Evolutionary conservation across 2,888 invertebrate genomes (phyloP).

Genomic region (Nowickia ferox): DNA sequence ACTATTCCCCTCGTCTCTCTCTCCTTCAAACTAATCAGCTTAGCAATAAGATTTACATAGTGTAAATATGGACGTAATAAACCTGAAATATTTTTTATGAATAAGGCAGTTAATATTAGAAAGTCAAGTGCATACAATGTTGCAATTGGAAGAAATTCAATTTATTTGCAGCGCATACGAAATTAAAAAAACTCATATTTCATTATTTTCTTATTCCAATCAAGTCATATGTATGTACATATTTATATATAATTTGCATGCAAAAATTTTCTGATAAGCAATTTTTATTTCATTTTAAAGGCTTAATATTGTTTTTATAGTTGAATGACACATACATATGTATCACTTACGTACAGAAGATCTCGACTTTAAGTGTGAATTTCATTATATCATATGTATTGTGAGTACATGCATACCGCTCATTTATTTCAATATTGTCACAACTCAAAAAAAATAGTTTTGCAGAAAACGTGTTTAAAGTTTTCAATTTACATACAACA

Average conservation of each 20-base stretch:
- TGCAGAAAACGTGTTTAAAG: too few relatives aligned
- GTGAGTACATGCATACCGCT: too few relatives aligned
- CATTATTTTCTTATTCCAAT: neutral
- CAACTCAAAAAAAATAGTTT: too few relatives aligned
- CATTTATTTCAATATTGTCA: too few relatives aligned
- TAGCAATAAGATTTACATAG: too few relatives aligned
- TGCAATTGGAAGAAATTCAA: neutral
- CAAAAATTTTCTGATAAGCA: constrained; percentile 45
- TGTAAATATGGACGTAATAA: too few relatives aligned
- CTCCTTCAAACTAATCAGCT: too few relatives aligned
- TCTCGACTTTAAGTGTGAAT: neutral
- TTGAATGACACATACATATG: constrained; percentile 41
- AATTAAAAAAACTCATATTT: constrained; percentile 5
- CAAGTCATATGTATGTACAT: too few relatives aligned
- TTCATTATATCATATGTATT: neutral
- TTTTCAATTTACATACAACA: too few relatives aligned
- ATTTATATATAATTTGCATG: constrained; percentile 7
- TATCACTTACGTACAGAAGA: constrained; percentile 36
- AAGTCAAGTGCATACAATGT: neutral
- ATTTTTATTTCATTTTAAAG: constrained; percentile 17
- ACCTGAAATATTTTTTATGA: too few relatives aligned
- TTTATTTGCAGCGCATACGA: neutral
- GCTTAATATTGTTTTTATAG: constrained; percentile 34
- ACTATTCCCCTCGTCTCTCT: too few relatives aligned
- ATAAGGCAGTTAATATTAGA: neutral